A percentile compares a stretch with the other conserved stretches of the same genome.
Evolutionary conservation across 2,888 invertebrate species (phyloP).

Genomic region (Ceramica pisi): DNA sequence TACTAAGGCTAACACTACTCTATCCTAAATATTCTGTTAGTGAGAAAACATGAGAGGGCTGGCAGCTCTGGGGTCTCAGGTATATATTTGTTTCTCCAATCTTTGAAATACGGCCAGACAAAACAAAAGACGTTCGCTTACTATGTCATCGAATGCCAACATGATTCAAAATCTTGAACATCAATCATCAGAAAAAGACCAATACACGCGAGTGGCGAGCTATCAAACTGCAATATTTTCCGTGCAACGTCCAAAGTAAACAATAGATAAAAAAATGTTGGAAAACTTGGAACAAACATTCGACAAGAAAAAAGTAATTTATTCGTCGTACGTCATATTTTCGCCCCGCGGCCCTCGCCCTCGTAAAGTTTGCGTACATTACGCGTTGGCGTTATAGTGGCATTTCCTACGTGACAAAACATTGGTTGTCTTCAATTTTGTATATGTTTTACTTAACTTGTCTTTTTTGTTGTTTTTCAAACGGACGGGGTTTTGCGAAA

Average conservation of each 20-base stretch:
- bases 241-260: slow-evolving; percentile 68
- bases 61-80: no score
- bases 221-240: slow-evolving; percentile 77
- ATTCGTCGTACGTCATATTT: slow-evolving; percentile 80
- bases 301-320: slow-evolving; percentile 78
- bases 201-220: slow-evolving; percentile 74
- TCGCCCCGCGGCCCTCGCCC: slow-evolving; percentile 58
- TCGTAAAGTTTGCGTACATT: slow-evolving; percentile 70
- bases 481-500: background rate
- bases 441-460: slow-evolving; percentile 41
- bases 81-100: no score
- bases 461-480: slow-evolving; percentile 14
- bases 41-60: no score
- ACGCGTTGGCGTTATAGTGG: slow-evolving; percentile 62
- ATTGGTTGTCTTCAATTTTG: slow-evolving; percentile 47
- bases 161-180: slow-evolving; percentile 20
- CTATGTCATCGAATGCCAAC: slow-evolving; percentile 6
- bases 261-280: slow-evolving; percentile 71
- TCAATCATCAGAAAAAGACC: slow-evolving; percentile 52
- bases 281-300: slow-evolving; percentile 70
- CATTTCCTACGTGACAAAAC: slow-evolving; percentile 71
- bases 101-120: no score
- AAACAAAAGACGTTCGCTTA: background rate
- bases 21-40: no score
- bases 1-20: no score